Base-by-base conservation (phyloP, 1,140 invertebrate genomes). In the Papilio aristodemus region DNA sequence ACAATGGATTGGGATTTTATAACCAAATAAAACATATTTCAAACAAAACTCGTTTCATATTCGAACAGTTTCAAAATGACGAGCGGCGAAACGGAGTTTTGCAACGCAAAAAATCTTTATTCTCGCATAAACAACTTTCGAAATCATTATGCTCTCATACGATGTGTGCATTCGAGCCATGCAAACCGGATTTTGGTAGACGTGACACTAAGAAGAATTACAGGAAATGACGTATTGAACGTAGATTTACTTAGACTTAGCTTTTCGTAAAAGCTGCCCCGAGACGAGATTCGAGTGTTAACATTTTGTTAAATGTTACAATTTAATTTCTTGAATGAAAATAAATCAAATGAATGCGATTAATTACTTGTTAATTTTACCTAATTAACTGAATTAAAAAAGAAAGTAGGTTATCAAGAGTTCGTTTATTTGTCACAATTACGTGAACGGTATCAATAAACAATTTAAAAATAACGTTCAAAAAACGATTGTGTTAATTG, bases 61-160 rank as follows among this genome's bases (percentile, higher is more conserved):
- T 22, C 46, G 46, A 11, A 46, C 17, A 54, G 46, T 54, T 54
- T 22, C 46, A 19, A 54, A 54, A 54, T 19, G 46, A 54, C 43
- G 17, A 9, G 9, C 46, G 46, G 13, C 46, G 46, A 54, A 54
- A 54, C 9, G 46, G 22, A 54, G 19, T 54, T 54, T 54, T 54
- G 46, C 46, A 25, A 54, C 46, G 46, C 46, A 54, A 54, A 54
- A 54, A 54, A 54, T 54, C 46, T 54, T 54, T 54, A 17, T 22
- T 54, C 46, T 11, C 46, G 46, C 46, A 54, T 54, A 54, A 54
- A 54, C 46, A 54, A 54, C 46, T 54, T 54, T 54, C 46, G 46
- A 54, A 54, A 54, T 13, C 46, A 54, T 54, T 54, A 54, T 32
- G 27, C 6, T 54, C 46, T 22, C 46, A 54, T 17, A 54, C 46